A percentile compares a stretch with the other conserved stretches of the same genome.
phyloP scores from a whole-genome alignment of 2,113 vertebrate species.

The Lepus timidus region DNA sequence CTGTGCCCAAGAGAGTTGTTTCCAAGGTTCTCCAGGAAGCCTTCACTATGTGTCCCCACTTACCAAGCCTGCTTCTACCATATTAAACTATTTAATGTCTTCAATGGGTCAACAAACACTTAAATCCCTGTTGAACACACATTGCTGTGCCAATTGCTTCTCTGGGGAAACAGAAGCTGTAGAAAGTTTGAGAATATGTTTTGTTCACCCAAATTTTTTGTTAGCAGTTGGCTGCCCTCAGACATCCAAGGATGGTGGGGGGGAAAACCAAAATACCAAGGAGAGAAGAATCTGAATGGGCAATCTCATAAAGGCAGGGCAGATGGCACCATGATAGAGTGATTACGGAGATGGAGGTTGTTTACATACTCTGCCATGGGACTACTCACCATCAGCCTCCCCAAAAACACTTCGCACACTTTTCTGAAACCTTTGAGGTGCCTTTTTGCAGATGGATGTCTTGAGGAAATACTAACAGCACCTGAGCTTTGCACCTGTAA shows the following conservation, averaged over 20 bases:
- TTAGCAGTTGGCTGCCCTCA: background rate
- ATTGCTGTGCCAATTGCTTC: background rate
- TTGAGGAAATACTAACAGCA: background rate
- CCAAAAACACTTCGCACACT: background rate
- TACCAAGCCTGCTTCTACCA: background rate
- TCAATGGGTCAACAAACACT: background rate
- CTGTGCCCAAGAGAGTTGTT: background rate
- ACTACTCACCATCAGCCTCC: background rate
- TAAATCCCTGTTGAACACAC: background rate
- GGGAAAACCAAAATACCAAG: background rate
- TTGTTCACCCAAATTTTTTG: background rate
- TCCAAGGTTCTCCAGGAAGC: background rate
- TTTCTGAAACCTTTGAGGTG: background rate
- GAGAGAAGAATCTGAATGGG: background rate
- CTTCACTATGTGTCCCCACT: background rate
- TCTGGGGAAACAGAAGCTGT: background rate
- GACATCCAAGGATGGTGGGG: background rate
- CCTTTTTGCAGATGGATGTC: background rate
- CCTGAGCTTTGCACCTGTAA: background rate
- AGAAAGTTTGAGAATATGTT: background rate
- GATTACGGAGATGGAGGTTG: accelerated
- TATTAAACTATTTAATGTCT: background rate
- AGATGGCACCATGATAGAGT: background rate
- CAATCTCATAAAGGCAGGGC: background rate
- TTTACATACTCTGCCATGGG: background rate